phyloP scores from a whole-genome alignment of 2,113 vertebrate species.

The Microcebus griseorufus region DNA sequence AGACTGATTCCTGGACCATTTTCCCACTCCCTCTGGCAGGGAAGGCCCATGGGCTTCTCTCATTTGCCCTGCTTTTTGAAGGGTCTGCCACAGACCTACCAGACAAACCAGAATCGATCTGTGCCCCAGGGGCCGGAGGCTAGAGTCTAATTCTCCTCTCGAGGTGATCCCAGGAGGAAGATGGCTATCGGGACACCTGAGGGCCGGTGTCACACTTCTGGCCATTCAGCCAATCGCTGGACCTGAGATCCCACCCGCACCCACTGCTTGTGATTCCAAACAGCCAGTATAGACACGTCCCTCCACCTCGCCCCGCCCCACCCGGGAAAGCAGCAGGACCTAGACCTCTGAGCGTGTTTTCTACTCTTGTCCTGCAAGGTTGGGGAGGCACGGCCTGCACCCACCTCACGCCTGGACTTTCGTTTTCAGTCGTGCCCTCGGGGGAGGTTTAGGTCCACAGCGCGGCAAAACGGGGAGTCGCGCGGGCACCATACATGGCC shows the following conservation, averaged over 20 bases:
- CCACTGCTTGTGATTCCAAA: fast-evolving
- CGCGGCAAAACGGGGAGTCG: conserved; percentile 74
- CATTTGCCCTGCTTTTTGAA: neutral
- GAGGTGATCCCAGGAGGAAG: fast-evolving
- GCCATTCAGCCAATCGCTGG: fast-evolving
- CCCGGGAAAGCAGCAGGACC: fast-evolving
- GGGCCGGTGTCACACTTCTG: neutral
- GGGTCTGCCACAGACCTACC: neutral
- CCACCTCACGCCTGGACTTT: neutral
- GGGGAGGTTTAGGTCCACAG: conserved; percentile 78
- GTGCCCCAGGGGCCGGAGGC: neutral
- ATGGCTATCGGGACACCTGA: fast-evolving
- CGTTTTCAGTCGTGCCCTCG: neutral
- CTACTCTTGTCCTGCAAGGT: neutral
- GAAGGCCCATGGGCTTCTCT: neutral
- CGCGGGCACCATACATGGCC: conserved; percentile 89
- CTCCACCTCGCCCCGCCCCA: neutral
- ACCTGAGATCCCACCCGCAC: neutral
- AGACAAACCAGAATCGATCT: neutral
- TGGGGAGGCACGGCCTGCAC: no score
- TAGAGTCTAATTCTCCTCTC: fast-evolving
- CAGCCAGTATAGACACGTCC: neutral
- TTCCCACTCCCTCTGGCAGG: no score
- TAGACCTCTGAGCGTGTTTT: neutral
- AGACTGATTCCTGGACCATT: fast-evolving